Conservation (phyloP, 2,888 invertebrate species). For the Dendrolimus pini region DNA sequence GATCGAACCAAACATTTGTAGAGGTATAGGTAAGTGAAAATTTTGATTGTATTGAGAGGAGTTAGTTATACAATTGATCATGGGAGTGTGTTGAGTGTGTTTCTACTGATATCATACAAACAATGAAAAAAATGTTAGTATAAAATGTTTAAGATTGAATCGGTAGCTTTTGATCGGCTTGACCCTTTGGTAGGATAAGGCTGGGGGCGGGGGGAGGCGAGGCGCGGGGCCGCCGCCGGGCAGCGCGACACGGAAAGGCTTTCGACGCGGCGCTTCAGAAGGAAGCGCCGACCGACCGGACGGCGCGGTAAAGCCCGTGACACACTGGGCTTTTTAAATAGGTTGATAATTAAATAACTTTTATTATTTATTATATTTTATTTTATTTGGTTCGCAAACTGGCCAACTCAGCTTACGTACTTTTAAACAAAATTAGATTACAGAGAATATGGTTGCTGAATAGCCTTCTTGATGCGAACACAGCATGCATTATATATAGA, state of each 20-base stretch:
- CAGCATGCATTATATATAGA: too few relatives aligned
- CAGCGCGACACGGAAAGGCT: constrained; percentile 69
- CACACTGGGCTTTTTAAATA: constrained; percentile 15
- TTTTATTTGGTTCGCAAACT: too few relatives aligned
- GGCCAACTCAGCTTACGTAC: too few relatives aligned
- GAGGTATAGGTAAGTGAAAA: too few relatives aligned
- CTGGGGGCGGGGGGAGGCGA: constrained; percentile 10
- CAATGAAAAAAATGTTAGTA: background rate
- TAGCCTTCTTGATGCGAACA: too few relatives aligned
- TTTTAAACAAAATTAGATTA: too few relatives aligned
- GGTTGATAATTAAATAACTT: background rate
- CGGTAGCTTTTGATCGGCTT: background rate
- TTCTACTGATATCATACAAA: background rate
- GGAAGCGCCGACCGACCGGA: constrained; percentile 23
- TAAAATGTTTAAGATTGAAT: background rate
- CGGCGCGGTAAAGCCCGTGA: constrained; percentile 14
- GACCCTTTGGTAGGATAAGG: constrained; percentile 6
- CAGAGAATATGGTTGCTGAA: too few relatives aligned
- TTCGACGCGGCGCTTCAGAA: constrained; percentile 65
- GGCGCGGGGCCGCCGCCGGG: constrained; percentile 14
- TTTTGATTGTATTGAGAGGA: too few relatives aligned
- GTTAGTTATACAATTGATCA: too few relatives aligned
- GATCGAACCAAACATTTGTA: too few relatives aligned
- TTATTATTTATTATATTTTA: background rate
- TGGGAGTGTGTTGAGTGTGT: too few relatives aligned